These are phyloP conservation scores for Drosophila robusta DNA, from an alignment of 2,888 invertebrate species.

Conservation along the genomic window DNA sequence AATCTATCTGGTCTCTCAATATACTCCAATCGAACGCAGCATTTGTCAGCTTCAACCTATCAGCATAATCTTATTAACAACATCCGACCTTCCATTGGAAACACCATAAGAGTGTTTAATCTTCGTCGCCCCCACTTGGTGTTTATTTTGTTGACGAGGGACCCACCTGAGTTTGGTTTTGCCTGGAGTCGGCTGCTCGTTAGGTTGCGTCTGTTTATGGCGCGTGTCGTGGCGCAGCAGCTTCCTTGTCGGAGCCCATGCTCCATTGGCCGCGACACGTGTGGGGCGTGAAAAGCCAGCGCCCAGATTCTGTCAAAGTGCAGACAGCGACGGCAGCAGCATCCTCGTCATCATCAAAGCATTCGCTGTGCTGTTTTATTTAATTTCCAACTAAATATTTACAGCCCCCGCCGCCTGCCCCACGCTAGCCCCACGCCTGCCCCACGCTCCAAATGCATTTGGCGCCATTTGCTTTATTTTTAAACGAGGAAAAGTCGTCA, in stretches of 20 bases:
- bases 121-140: too few species aligned
- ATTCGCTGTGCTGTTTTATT: constrained; percentile 40
- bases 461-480: constrained; percentile 76
- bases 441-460: constrained; percentile 54
- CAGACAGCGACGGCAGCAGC: constrained; percentile 3
- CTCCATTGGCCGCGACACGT: constrained; percentile 68
- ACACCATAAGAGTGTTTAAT: too few species aligned
- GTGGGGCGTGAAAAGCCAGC: constrained; percentile 63
- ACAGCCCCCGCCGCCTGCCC: constrained; percentile 5
- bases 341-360: constrained; percentile 51
- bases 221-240: constrained; percentile 33
- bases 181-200: constrained; percentile 4
- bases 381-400: constrained; percentile 67
- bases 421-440: too few species aligned
- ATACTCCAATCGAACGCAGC: too few species aligned
- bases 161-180: constrained; percentile 15
- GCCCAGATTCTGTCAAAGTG: constrained; percentile 17
- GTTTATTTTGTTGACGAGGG: constrained; percentile 2
- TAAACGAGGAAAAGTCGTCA: constrained; percentile 73
- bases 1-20: too few species aligned
- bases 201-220: constrained; percentile 5
- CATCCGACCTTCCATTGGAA: too few species aligned
- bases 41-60: too few species aligned
- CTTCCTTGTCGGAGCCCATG: constrained; percentile 33
- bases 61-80: too few species aligned